These are phyloP conservation scores for Callochromis pleurospilus DNA, from an alignment of 2,113 vertebrate species.

Conservation along the genomic window DNA sequence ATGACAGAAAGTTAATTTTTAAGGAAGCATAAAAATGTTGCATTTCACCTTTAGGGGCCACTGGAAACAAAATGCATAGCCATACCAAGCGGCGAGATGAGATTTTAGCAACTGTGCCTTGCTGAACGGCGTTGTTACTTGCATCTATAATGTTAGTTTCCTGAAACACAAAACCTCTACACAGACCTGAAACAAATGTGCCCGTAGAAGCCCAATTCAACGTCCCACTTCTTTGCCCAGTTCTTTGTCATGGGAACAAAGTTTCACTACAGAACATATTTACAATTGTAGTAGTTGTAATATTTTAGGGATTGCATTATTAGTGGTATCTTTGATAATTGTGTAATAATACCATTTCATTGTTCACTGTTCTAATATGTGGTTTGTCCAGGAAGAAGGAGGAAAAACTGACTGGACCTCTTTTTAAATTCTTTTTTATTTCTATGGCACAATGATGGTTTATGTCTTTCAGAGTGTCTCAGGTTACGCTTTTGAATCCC, in stretches of 20 bases:
- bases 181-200: background rate
- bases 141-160: background rate
- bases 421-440: background rate
- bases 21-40: background rate
- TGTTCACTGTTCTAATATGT: background rate
- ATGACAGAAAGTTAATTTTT: background rate
- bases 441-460: background rate
- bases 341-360: background rate
- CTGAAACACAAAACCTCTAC: background rate
- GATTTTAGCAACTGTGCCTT: background rate
- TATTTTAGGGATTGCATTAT: background rate
- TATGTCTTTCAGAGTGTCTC: background rate
- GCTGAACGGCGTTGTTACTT: background rate
- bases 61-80: background rate
- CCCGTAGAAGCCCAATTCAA: background rate
- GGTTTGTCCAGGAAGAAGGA: background rate
- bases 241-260: background rate
- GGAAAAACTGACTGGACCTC: background rate
- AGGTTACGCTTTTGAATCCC: constrained; percentile 13
- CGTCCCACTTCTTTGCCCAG: background rate
- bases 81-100: background rate
- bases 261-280: background rate
- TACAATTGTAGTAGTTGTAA: background rate
- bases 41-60: background rate
- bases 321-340: background rate